Percentiles rank a stretch among this genome's conserved stretches.
Conservation (phyloP, 2,888 invertebrate genomes). For the Athetis lepigone region DNA sequence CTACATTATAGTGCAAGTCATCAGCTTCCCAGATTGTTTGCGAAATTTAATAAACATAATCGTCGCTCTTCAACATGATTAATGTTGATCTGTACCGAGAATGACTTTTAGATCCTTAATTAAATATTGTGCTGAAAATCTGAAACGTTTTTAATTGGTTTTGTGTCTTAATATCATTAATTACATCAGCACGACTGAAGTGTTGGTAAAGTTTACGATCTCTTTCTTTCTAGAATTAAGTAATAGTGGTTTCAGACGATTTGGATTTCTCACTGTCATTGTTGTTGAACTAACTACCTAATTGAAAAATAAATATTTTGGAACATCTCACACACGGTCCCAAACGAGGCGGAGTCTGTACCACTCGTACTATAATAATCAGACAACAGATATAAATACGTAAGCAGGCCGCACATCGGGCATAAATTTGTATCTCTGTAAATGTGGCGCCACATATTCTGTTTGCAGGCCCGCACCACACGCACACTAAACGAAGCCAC, state of each 20-base stretch:
- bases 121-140: conserved; percentile 27
- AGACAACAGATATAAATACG: too few relatives aligned
- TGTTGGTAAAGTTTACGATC: not conserved
- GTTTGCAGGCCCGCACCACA: too few relatives aligned
- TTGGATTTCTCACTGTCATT: not conserved
- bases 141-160: conserved; percentile 13
- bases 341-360: too few relatives aligned
- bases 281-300: not conserved
- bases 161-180: conserved; percentile 4
- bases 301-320: too few relatives aligned
- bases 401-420: too few relatives aligned
- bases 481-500: too few relatives aligned
- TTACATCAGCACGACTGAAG: not conserved
- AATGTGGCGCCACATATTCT: too few relatives aligned
- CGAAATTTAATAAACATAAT: conserved; percentile 82
- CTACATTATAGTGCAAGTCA: conserved; percentile 5
- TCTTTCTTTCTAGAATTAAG: not conserved
- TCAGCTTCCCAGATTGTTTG: conserved; percentile 33
- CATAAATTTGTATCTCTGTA: too few relatives aligned
- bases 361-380: too few relatives aligned
- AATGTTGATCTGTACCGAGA: conserved; percentile 33
- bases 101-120: conserved; percentile 23
- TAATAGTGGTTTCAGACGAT: not conserved
- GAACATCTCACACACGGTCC: too few relatives aligned
- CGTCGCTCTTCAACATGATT: conserved; percentile 43